phyloP scores from a whole-genome alignment of 2,113 vertebrate genomes.

The Corythornis madagascariensis region DNA sequence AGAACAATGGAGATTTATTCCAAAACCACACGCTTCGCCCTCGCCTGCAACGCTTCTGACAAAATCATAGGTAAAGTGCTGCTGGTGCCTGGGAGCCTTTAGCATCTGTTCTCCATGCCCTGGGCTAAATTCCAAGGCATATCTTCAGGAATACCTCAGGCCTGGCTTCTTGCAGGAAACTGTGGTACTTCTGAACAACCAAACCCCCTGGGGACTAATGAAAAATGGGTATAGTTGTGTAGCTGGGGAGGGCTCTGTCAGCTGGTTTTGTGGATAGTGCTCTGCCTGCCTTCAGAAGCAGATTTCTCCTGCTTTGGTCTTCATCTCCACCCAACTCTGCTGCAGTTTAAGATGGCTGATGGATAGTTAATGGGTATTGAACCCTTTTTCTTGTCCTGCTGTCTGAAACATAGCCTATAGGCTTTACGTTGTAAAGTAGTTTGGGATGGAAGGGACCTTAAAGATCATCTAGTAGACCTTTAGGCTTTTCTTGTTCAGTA shows the following conservation, averaged over 20 bases:
- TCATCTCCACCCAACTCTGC: not conserved
- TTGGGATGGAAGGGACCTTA: no score
- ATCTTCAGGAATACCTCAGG: not conserved
- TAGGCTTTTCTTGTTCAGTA: not conserved
- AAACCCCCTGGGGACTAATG: not conserved
- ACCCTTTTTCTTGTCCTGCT: not conserved
- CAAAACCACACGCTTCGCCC: slow-evolving; percentile 94
- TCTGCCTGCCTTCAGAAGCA: not conserved
- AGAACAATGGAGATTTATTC: slow-evolving; percentile 99
- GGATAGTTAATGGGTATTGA: not conserved
- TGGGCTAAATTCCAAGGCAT: not conserved
- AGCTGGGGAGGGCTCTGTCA: not conserved
- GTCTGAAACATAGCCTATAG: not conserved
- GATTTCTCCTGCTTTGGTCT: not conserved
- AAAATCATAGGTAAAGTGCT: slow-evolving; percentile 88
- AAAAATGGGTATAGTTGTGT: not conserved
- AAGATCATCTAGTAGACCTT: not conserved
- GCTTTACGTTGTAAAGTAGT: not conserved
- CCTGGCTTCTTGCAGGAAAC: not conserved
- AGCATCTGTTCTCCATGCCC: not conserved
- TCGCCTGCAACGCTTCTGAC: slow-evolving; percentile 95
- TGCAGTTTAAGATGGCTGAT: not conserved
- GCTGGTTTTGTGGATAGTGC: not conserved
- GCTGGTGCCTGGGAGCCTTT: not conserved
- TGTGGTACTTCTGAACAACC: not conserved